A percentile compares a stretch with the other conserved stretches of the same genome.
phyloP scores from a whole-genome alignment of 2,888 invertebrate species.

The Agrochola circellaris region DNA sequence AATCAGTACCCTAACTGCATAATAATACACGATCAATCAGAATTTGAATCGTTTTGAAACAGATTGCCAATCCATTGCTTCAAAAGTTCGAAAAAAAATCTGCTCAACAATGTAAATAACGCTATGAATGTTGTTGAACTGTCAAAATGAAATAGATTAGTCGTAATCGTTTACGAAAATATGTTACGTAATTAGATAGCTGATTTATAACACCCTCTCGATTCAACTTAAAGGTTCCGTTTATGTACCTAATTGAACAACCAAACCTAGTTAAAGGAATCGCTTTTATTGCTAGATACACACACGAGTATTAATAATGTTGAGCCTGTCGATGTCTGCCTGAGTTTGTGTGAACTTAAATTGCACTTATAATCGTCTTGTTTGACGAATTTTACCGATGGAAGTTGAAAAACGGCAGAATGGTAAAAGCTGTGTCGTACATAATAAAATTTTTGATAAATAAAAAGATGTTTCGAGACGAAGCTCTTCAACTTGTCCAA shows the following conservation, averaged over 20 bases:
- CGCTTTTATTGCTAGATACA: neutral
- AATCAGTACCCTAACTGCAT: neutral
- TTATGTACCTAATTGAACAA: neutral
- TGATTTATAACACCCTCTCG: neutral
- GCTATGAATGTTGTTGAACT: too few species aligned
- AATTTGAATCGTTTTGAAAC: too few species aligned
- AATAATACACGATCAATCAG: too few species aligned
- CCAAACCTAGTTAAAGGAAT: neutral
- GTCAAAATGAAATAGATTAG: too few species aligned
- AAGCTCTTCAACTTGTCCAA: slow-evolving; percentile 31
- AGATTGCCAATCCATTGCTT: too few species aligned
- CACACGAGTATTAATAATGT: neutral
- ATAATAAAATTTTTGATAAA: slow-evolving; percentile 6
- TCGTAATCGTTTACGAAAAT: too few species aligned
- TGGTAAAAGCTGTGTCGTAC: neutral
- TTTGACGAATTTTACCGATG: neutral
- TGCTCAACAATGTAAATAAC: too few species aligned
- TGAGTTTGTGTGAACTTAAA: neutral
- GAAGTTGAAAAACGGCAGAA: neutral
- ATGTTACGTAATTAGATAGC: too few species aligned
- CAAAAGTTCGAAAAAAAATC: too few species aligned
- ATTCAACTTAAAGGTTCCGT: neutral
- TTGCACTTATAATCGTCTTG: neutral
- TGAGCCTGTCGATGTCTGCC: too few species aligned
- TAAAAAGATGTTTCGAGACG: slow-evolving; percentile 6